phyloP scores from a whole-genome alignment of 64 coral and sea anemone species.

The Montipora foliosa region DNA sequence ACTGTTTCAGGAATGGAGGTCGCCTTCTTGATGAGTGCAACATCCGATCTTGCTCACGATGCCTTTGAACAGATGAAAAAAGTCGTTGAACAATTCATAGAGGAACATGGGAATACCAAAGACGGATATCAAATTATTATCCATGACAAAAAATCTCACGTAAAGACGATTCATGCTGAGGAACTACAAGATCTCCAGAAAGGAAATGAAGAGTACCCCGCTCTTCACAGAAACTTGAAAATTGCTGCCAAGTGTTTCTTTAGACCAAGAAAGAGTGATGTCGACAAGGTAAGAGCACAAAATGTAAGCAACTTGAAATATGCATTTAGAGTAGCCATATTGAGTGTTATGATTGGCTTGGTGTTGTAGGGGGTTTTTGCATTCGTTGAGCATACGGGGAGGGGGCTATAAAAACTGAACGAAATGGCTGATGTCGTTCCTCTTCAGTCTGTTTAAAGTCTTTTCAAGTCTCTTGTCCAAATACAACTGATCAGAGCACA shows the following conservation, averaged over 20 bases:
- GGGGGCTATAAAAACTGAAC: no score
- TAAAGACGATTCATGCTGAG: neutral
- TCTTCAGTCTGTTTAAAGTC: no score
- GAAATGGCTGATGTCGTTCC: no score
- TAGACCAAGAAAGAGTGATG: neutral
- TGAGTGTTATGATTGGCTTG: no score
- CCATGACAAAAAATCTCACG: neutral
- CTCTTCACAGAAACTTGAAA: neutral
- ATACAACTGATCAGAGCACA: no score
- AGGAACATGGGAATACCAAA: neutral
- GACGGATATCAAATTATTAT: neutral
- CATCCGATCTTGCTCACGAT: neutral
- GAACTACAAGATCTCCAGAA: neutral
- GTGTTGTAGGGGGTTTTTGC: no score
- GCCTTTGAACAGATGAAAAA: neutral
- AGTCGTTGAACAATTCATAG: neutral
- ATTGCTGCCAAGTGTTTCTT: neutral
- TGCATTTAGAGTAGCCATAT: no score
- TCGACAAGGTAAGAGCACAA: neutral
- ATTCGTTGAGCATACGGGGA: no score
- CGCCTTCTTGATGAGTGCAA: conserved; percentile 10
- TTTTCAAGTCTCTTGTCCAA: no score
- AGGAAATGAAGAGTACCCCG: neutral
- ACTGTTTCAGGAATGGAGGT: conserved; percentile 3
- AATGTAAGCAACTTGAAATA: no score